Evolutionary conservation across 2,888 invertebrate species (phyloP).

Genomic region (Melipona bicolor): DNA sequence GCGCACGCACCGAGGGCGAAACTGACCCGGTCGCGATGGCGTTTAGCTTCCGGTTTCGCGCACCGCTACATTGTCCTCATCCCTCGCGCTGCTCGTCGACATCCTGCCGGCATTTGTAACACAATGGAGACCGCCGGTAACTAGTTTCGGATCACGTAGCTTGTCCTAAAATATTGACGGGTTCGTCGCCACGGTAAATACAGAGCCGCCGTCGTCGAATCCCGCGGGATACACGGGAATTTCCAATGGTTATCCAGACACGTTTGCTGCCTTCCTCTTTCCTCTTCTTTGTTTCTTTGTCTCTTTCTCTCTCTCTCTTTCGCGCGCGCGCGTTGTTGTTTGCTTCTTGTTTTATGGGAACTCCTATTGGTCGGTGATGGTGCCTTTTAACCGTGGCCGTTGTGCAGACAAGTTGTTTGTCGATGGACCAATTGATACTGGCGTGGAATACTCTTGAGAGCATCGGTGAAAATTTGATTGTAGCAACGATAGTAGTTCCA

Average conservation of each 20-base stretch:
- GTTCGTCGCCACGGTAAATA: conserved; percentile 45
- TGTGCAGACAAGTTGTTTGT: background rate
- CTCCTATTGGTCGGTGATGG: background rate
- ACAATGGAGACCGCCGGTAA: conserved; percentile 50
- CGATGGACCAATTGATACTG: background rate
- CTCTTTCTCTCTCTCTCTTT: background rate
- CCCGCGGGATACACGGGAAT: conserved; percentile 9
- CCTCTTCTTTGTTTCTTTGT: too few species aligned
- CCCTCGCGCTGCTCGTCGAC: conserved; percentile 10
- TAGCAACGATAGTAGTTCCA: too few species aligned
- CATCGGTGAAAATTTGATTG: too few species aligned
- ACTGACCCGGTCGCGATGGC: conserved; percentile 73
- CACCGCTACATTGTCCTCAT: conserved; percentile 52
- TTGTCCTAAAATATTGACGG: conserved; percentile 61
- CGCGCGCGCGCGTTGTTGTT: too few species aligned
- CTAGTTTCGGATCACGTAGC: conserved; percentile 60
- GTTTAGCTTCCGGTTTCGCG: conserved; percentile 74
- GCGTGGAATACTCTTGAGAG: background rate
- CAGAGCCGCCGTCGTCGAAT: conserved; percentile 2
- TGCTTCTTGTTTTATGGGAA: background rate
- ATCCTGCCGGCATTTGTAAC: conserved; percentile 55
- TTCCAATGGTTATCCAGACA: conserved; percentile 22
- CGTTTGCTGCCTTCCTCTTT: background rate
- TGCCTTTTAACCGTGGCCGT: background rate
- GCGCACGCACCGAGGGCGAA: conserved; percentile 65